phyloP scores from a whole-genome alignment of 2,113 vertebrate genomes.

The Anguilla japonica region DNA sequence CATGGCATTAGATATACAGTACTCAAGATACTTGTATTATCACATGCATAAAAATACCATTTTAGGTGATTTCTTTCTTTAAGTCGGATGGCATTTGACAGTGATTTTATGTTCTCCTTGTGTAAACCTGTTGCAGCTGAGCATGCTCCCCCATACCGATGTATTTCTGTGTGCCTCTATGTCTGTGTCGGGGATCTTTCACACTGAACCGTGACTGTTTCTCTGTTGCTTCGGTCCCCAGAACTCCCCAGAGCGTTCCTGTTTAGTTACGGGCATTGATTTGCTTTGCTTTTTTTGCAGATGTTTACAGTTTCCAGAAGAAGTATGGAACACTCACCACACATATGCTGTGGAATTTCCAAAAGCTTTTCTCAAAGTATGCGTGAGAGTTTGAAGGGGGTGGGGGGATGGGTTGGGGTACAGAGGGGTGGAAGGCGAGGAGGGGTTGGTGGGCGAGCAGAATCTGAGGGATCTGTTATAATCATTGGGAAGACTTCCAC shows the following conservation, averaged over 20 bases:
- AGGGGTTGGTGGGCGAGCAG: not conserved
- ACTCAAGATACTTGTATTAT: too few species aligned
- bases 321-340: not conserved
- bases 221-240: not conserved
- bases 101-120: not conserved
- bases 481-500: not conserved
- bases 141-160: not conserved
- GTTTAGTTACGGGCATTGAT: not conserved
- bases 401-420: too few species aligned
- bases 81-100: too few species aligned
- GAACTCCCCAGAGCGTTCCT: not conserved
- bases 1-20: too few species aligned
- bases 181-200: not conserved
- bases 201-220: not conserved
- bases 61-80: too few species aligned
- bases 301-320: slow-evolving; percentile 1
- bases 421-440: too few species aligned
- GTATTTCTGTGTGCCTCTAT: not conserved
- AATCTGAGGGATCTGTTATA: not conserved
- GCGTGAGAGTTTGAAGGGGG: not conserved
- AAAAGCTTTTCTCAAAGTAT: not conserved
- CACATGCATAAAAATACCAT: too few species aligned
- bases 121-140: not conserved
- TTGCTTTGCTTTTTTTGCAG: not conserved
- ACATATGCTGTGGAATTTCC: not conserved